Evolutionary conservation across 2,113 vertebrate species (phyloP).

Genomic region (Rhegmatorhina hoffmannsi): DNA sequence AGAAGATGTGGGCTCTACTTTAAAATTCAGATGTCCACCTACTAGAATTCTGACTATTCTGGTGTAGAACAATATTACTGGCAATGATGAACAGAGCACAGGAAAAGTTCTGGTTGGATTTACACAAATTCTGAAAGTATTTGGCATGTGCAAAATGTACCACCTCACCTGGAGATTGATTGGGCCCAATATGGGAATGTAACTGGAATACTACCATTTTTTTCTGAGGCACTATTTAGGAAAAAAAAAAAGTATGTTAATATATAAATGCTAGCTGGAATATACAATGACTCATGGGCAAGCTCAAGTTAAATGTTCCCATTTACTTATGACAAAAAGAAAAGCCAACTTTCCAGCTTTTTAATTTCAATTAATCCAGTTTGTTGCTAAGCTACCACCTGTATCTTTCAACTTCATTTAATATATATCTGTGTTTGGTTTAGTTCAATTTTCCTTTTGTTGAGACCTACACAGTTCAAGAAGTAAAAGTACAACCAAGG

Average conservation of each 20-base stretch:
- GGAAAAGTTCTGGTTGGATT: neutral
- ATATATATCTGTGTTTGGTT: constrained; percentile 50
- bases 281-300: neutral
- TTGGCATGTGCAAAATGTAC: neutral
- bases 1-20: neutral
- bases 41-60: neutral
- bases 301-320: neutral
- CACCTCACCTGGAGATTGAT: neutral
- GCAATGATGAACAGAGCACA: neutral
- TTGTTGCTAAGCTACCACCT: neutral
- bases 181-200: neutral
- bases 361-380: neutral
- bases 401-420: neutral
- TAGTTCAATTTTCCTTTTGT: constrained; percentile 88
- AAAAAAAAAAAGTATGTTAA: neutral
- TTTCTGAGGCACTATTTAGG: neutral
- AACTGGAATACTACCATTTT: neutral
- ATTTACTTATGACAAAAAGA: neutral
- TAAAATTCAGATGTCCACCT: neutral
- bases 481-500: constrained; percentile 76
- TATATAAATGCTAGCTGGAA: neutral
- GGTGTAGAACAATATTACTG: neutral
- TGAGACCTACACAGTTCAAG: constrained; percentile 81
- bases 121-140: neutral
- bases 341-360: neutral